Evolutionary conservation across 2,888 invertebrate species (phyloP), one percentile per base, ranked within the genome.

Genomic region (Bombylius major): DNA sequence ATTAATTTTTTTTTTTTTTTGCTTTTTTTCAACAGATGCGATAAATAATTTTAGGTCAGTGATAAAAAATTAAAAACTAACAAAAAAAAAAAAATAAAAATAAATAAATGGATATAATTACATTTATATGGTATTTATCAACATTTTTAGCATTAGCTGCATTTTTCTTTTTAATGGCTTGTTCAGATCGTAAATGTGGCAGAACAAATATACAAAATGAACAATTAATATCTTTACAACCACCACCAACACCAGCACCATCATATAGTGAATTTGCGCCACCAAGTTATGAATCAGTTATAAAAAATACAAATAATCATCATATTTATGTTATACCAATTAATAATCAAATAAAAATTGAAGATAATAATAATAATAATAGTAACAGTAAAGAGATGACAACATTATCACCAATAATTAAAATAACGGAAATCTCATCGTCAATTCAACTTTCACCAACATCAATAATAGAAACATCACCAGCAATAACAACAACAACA

Each of bases 211-310:
- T 5, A 9, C 47, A 23, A 47, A 47, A 44, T 42, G 23, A 48
- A 8, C 42, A 53, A 32, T 14, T 42, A 23, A 42, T 36, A 7
- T 13, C 52, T 4, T 47, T 47, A 36, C 51, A 54, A 49, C 48
- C 53, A 34, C 71, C 71, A 45, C 70, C 69, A 12, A 71, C 71
- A 12, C 73, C 73, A 14, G 67, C 73, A 4, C 73, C 73, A 3
- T 71, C 71, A 1, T 73, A 73, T 57, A 70, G 70, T 59, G 69
- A 73, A 65, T 73, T 73, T 56, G 73, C 73, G 4, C 73, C 73
- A 49, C 73, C 73, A 47, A 72, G 70, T 55, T 73, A 73, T 58
- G 73, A 72, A 47, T 66, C 70, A 5, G 71, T 73, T 4, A 66
- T 73, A 60, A 69, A 70, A 56, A 64, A 67, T 58, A 63, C 63